phyloP scores from a whole-genome alignment of 2,888 invertebrate genomes.

The Meteorus colon region DNA sequence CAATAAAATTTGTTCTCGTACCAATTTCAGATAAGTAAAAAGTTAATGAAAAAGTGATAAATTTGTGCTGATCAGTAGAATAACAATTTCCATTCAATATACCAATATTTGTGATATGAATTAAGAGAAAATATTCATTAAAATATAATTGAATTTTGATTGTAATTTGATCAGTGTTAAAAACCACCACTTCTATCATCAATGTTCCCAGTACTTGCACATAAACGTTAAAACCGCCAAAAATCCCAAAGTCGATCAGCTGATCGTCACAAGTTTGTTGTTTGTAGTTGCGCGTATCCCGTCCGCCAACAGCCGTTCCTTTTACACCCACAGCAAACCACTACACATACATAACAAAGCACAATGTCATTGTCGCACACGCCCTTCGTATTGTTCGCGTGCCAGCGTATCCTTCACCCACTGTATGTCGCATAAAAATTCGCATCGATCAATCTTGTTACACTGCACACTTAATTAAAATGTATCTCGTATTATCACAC shows the following conservation, averaged over 20 bases:
- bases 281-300: constrained; percentile 5
- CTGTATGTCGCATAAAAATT: constrained; percentile 12
- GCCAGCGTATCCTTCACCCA: constrained; percentile 16
- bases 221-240: neutral
- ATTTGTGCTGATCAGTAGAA: too few species aligned
- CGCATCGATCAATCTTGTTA: constrained; percentile 17
- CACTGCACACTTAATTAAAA: constrained; percentile 17
- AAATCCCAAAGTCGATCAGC: constrained; percentile 29
- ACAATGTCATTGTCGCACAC: constrained; percentile 35
- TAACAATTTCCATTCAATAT: too few species aligned
- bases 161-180: too few species aligned
- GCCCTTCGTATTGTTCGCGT: constrained; percentile 15
- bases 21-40: too few species aligned
- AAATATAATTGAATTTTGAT: too few species aligned
- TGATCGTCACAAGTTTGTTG: constrained; percentile 18
- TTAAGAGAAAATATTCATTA: too few species aligned
- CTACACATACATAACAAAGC: constrained; percentile 12
- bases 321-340: constrained; percentile 22
- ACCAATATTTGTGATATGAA: too few species aligned
- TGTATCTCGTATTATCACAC: constrained; percentile 11
- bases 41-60: too few species aligned
- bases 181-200: neutral
- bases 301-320: neutral
- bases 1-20: too few species aligned
- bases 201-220: neutral